Evolutionary conservation across 2,113 vertebrate species (phyloP).

Genomic region (Ochotona princeps): DNA sequence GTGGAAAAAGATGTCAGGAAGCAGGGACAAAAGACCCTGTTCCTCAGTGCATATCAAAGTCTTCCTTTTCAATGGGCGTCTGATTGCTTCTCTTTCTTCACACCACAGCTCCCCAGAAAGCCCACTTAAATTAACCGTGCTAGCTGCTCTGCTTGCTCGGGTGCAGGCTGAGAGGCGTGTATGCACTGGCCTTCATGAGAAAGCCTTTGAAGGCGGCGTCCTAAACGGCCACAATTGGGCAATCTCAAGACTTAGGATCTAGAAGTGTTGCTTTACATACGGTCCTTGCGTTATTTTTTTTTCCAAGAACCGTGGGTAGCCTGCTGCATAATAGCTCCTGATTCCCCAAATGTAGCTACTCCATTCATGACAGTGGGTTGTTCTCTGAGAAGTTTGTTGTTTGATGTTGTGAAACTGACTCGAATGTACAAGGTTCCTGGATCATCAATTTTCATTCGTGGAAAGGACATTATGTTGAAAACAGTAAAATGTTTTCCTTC

Average conservation of each 20-base stretch:
- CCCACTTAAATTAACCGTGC: not conserved
- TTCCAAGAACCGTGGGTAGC: not conserved
- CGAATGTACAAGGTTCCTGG: not conserved
- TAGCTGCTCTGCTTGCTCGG: not conserved
- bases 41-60: conserved; percentile 46
- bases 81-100: conserved; percentile 24
- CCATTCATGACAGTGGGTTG: not conserved
- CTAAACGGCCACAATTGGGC: not conserved
- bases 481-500: not conserved
- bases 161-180: not conserved
- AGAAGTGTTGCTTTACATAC: not conserved
- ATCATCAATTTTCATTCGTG: conserved; percentile 24
- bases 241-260: not conserved
- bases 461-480: conserved; percentile 35
- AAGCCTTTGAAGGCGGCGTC: not conserved
- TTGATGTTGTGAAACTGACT: not conserved
- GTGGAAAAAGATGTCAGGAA: conserved; percentile 68
- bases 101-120: not conserved
- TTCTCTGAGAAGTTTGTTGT: not conserved
- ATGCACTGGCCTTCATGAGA: not conserved
- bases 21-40: conserved; percentile 19
- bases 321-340: not conserved
- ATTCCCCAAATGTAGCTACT: not conserved
- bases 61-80: not conserved
- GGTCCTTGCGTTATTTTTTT: not conserved